phyloP scores from a whole-genome alignment of 1,140 invertebrate species.

The Brachionus rubens region DNA sequence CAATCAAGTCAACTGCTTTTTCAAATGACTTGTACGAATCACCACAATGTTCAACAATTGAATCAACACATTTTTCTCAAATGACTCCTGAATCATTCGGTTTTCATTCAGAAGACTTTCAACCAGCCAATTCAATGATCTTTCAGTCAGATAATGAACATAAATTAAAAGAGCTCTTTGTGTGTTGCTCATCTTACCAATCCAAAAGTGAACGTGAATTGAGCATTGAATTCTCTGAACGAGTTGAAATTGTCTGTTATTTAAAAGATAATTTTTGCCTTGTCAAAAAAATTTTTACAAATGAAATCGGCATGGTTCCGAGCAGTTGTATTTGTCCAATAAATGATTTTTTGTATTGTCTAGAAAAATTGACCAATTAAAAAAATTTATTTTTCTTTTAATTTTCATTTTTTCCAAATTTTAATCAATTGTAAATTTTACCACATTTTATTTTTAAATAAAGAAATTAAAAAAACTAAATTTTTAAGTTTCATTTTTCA shows the following conservation, averaged over 20 bases:
- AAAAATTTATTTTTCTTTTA: no score
- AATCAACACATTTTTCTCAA: conserved; percentile 1
- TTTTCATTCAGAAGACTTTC: neutral
- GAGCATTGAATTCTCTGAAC: neutral
- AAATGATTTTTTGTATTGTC: neutral
- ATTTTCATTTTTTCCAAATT: no score
- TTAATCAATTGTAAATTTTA: no score
- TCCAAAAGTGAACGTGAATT: neutral
- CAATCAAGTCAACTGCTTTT: neutral
- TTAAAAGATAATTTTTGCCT: neutral
- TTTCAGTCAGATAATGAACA: no score
- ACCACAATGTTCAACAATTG: neutral
- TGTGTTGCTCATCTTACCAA: neutral
- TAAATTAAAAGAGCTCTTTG: neutral
- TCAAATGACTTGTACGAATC: conserved; percentile 6
- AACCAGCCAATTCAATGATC: neutral
- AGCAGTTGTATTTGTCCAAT: neutral
- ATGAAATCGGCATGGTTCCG: neutral
- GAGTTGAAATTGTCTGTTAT: neutral
- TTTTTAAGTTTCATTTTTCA: no score
- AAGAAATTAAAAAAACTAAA: no score
- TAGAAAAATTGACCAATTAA: neutral
- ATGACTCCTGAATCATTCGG: neutral
- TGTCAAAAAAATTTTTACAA: neutral
- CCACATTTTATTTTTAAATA: no score